Conservation (phyloP, 2,888 invertebrate genomes). For the Melieria omissa region DNA sequence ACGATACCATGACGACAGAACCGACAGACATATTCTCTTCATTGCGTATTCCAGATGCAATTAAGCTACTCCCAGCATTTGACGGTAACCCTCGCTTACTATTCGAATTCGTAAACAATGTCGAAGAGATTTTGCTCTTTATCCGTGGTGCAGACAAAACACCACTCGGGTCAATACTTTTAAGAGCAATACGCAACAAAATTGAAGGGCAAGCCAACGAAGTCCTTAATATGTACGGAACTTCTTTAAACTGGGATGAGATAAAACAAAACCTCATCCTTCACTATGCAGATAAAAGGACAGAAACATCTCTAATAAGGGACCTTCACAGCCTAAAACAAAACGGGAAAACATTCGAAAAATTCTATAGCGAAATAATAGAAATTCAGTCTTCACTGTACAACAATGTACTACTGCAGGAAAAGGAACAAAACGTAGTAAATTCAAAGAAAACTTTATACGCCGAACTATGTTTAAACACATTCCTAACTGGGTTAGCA, state of each 20-base stretch:
- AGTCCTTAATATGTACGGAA: slow-evolving; percentile 24
- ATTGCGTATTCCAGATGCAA: neutral
- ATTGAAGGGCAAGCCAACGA: slow-evolving; percentile 43
- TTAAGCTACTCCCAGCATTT: neutral
- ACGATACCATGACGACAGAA: too few species aligned
- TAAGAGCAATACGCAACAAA: slow-evolving; percentile 42
- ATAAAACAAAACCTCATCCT: slow-evolving; percentile 42
- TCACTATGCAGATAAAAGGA: slow-evolving; percentile 43
- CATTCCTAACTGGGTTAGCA: neutral
- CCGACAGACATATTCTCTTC: neutral
- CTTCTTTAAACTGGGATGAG: slow-evolving; percentile 36
- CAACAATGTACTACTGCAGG: neutral
- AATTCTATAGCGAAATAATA: slow-evolving; percentile 5
- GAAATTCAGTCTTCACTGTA: neutral
- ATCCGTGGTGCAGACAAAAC: slow-evolving; percentile 32
- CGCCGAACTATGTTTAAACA: neutral
- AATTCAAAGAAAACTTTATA: neutral
- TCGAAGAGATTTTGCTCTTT: slow-evolving; percentile 38
- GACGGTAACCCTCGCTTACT: neutral
- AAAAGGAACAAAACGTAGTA: neutral
- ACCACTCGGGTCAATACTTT: slow-evolving; percentile 33
- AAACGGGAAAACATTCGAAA: neutral
- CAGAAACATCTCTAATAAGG: slow-evolving; percentile 41
- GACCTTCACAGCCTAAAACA: slow-evolving; percentile 41
- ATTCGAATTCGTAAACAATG: slow-evolving; percentile 15